A percentile compares a stretch with the other conserved stretches of the same genome.
Conservation (phyloP, 2,888 invertebrate species). For the Alcis repandata region DNA sequence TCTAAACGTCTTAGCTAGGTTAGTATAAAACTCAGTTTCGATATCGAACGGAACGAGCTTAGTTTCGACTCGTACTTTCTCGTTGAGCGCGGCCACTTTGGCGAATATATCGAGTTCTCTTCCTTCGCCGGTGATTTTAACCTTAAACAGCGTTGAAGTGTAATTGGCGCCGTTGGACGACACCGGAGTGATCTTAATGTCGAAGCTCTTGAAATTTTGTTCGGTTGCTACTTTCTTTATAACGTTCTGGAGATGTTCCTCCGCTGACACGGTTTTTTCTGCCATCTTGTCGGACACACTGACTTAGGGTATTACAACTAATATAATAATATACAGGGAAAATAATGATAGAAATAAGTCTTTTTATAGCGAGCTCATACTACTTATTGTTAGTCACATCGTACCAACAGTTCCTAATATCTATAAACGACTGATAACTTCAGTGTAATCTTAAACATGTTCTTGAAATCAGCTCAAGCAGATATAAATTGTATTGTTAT, state of each 20-base stretch:
- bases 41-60: background rate
- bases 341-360: no score
- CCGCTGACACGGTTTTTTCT: no score
- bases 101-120: conserved; percentile 4
- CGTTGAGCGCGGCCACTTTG: conserved; percentile 7
- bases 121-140: background rate
- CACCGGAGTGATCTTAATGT: background rate
- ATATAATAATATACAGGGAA: no score
- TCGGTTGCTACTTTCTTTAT: background rate
- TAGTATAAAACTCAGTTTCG: conserved; percentile 6
- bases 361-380: no score
- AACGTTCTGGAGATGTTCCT: background rate
- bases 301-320: no score
- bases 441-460: no score
- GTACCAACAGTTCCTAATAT: no score
- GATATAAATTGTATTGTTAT: background rate
- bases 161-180: conserved; percentile 11
- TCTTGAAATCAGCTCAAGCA: no score
- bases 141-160: background rate
- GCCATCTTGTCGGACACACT: no score
- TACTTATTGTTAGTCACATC: no score
- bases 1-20: conserved; percentile 41
- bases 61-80: background rate
- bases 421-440: no score
- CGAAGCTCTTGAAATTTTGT: background rate